Base-by-base conservation (phyloP, 2,797 vertebrate genomes). In the Apogon hyalosoma region DNA sequence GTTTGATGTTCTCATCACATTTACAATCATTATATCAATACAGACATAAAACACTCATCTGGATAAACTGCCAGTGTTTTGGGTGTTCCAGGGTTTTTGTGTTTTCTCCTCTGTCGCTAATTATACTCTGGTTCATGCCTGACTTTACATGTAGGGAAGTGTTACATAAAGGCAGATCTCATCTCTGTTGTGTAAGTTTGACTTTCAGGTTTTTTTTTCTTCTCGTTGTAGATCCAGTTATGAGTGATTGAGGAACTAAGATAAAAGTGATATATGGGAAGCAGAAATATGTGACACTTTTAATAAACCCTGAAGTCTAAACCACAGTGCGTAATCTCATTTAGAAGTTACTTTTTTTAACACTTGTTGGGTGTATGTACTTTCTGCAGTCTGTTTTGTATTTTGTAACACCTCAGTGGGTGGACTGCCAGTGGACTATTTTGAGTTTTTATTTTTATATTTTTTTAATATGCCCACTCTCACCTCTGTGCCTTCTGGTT, bases 401-500 rank as follows among this genome's bases (percentile, higher is more conserved):
- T 76, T 70, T 81, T 79, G 39, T 49, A 72, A 69, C 64, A 81
- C 58, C 65, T 78, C 69, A 45, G 75, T 79, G 76, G 82, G 66
- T 66, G 64, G 67, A 77, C 55, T 58, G 55, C 14, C 33, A 43
- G 14, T 50, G 54, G 59, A 73, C 69, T 86, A 47, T 81, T 78
- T 82, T 64, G 58, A 66, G 68, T 54, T 60, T 63, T 56, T 72
- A 43, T 69, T 58, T 28, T 31, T 67, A 15, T 36, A 19, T 49
- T 36, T 56, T 70, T 72, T 41, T 18, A 73, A 73, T 65, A 43
- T 86, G 73, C 87, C 76, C 74, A 73, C 72, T 75, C 75, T 90
- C 74, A 87, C 82, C 82, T 89, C 82, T 79, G 75, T 69, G 73
- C 73, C 68, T 82, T 80, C 55, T 69, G 67, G 74, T 65, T 77